Conservation (phyloP, 2,888 invertebrate species). For the Esperia sulphurella region DNA sequence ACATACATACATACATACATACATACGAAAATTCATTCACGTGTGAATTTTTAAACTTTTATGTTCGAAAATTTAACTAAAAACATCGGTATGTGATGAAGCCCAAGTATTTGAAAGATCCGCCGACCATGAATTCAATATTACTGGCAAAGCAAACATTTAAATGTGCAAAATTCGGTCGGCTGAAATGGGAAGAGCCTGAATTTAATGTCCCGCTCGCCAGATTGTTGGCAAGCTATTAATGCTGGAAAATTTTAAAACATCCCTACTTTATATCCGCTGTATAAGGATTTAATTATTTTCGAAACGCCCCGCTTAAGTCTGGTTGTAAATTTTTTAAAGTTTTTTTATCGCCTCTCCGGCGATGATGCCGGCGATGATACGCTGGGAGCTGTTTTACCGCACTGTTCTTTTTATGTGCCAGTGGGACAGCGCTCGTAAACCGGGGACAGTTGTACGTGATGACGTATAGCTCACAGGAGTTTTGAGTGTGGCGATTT, state of each 20-base stretch:
- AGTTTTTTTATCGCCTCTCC: conserved; percentile 8
- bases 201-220: conserved; percentile 14
- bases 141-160: background rate
- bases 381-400: background rate
- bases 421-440: too few relatives aligned
- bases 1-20: too few relatives aligned
- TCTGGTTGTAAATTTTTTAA: conserved; percentile 11
- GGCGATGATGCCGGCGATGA: background rate
- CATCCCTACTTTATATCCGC: conserved; percentile 16
- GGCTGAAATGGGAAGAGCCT: conserved; percentile 4
- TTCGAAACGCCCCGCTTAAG: conserved; percentile 8
- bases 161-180: background rate
- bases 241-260: conserved; percentile 23
- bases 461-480: too few relatives aligned
- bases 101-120: too few relatives aligned
- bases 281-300: conserved; percentile 22
- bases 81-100: too few relatives aligned
- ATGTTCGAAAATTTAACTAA: too few relatives aligned
- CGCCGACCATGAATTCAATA: background rate
- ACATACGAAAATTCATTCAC: too few relatives aligned
- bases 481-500: too few relatives aligned
- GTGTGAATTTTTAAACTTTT: too few relatives aligned
- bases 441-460: too few relatives aligned
- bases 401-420: background rate
- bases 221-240: conserved; percentile 22